Base-by-base conservation (phyloP, 1,140 invertebrate genomes). In the Plodia interpunctella region DNA sequence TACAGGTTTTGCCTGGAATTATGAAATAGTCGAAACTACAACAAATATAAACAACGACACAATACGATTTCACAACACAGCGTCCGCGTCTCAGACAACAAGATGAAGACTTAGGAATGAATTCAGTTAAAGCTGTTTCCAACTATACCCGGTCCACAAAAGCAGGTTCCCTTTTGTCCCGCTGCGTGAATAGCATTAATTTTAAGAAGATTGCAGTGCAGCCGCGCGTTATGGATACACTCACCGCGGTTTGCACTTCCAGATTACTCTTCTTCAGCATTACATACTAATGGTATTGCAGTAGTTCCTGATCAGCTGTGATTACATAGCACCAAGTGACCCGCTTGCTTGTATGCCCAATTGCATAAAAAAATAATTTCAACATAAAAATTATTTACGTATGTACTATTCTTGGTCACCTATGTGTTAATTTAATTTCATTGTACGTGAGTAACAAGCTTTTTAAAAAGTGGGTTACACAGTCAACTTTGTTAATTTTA, bases 81-180 rank as follows among this genome's bases (percentile, higher is more conserved):
- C 10, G 38, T 44, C 15, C 38, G 13, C 51, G 5, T 53, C 51
- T 53, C 51, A 53, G 51, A 53, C 51, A 53, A 53, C 10, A 25
- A 19, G 49, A 51, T 51, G n/a, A n/a, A n/a, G n/a, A n/a, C 51
- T 53, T 25, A 18, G 20, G 51, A 53, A 53, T 53, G 28, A 53
- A 53, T 53, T 53, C 51, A 25, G 19, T 53, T 53, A 53, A 53
- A 53, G 51, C 51, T 53, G 51, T 53, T 53, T 53, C 25, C 51
- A 20, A 53, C 20, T 53, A 3, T 53, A 20, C 21, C 21, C 11
- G 19, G 19, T 6, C 19, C 51, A 25, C 15, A 25, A 20, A 11
- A 53, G 21, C 19, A 3, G 21, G n/a, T 25, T 51, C 21, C 51
- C 9, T 53, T 53, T 53, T 53, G 51, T 53, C 19, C 51, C 18